Percentiles rank a stretch among this genome's conserved stretches.
Conservation (phyloP, 1,140 invertebrate species). For the Ceratina calcarata region DNA sequence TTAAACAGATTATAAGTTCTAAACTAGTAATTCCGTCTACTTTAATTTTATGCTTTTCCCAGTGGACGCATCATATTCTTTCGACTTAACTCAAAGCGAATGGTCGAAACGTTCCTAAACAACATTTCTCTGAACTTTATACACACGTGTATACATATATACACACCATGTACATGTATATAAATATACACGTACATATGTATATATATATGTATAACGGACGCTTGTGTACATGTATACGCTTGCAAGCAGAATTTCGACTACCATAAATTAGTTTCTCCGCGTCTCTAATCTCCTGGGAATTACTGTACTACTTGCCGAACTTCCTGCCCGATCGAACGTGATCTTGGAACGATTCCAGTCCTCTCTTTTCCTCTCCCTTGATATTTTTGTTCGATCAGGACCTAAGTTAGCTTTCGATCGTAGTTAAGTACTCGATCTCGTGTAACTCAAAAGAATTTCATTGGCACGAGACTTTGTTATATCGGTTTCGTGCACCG, state of each 20-base stretch:
- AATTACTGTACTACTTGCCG: constrained; percentile 57
- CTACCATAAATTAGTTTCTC: constrained; percentile 61
- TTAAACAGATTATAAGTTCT: too few species aligned
- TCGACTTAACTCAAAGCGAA: neutral
- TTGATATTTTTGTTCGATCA: constrained; percentile 53
- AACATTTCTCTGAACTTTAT: constrained; percentile 18
- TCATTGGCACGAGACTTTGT: neutral
- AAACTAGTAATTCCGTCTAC: too few species aligned
- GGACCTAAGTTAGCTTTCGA: constrained; percentile 30
- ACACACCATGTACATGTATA: neutral
- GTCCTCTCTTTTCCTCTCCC: neutral
- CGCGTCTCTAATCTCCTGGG: constrained; percentile 53
- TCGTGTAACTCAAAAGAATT: constrained; percentile 52
- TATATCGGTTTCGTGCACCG: too few species aligned
- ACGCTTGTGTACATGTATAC: neutral
- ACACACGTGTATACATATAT: too few species aligned
- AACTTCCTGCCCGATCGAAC: constrained; percentile 52
- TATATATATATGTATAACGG: neutral
- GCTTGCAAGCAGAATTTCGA: constrained; percentile 49
- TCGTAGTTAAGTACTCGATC: constrained; percentile 55
- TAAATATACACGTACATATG: neutral
- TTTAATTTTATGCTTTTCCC: neutral
- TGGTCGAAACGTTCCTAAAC: constrained; percentile 7
- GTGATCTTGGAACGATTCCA: constrained; percentile 53
- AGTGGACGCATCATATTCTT: neutral